Percentiles rank a stretch among this genome's conserved stretches.
Conservation (phyloP, 2,888 invertebrate genomes). For the Dryadula phaetusa region DNA sequence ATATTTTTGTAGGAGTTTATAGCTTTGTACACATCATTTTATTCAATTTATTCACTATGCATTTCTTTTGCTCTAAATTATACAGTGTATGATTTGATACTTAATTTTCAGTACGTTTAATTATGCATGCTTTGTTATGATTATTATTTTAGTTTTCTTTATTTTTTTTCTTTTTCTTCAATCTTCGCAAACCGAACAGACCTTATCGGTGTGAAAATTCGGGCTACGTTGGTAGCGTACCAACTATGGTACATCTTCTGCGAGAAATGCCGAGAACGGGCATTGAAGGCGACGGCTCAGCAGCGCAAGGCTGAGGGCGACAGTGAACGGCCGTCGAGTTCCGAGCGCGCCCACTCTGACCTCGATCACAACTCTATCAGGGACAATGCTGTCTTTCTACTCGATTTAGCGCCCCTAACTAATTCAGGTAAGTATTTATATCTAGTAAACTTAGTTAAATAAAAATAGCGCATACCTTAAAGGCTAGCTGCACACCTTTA, state of each 20-base stretch:
- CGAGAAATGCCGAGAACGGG: constrained; percentile 94
- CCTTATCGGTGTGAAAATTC: constrained; percentile 51
- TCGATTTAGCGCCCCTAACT: constrained; percentile 93
- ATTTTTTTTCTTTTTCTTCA: constrained; percentile 23
- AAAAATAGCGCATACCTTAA: no score
- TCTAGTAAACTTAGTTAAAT: not conserved
- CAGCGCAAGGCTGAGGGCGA: constrained; percentile 60
- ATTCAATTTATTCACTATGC: not conserved
- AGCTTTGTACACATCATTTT: constrained; percentile 8
- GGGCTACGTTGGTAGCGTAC: constrained; percentile 69
- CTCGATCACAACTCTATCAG: constrained; percentile 89
- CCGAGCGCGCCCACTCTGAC: constrained; percentile 48
- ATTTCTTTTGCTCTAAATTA: constrained; percentile 2
- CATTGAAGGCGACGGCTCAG: constrained; percentile 67
- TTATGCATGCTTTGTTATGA: constrained; percentile 25
- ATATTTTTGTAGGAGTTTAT: not conserved
- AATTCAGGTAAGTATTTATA: constrained; percentile 58
- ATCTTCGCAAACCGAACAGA: constrained; percentile 42
- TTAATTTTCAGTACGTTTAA: constrained; percentile 22
- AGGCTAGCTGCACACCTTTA: no score
- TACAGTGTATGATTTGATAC: constrained; percentile 1
- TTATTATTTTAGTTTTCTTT: constrained; percentile 34
- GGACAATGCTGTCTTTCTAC: constrained; percentile 96
- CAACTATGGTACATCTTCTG: constrained; percentile 97
- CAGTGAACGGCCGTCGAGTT: constrained; percentile 48